Base-by-base conservation (phyloP, 2,797 vertebrate genomes). In the Varecia variegata region DNA sequence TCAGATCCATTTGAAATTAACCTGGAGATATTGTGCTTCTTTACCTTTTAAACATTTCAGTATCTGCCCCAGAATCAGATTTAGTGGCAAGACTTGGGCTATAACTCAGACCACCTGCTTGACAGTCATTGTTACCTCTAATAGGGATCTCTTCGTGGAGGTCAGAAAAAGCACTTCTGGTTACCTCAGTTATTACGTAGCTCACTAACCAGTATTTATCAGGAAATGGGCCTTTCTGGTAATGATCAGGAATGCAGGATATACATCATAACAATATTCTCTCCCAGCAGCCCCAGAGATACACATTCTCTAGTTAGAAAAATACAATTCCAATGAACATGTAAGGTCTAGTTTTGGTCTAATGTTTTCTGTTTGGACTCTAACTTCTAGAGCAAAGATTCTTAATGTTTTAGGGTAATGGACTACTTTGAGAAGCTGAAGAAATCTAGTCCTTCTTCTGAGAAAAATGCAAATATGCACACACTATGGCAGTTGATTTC, bases 371-470 rank as follows among this genome's bases (percentile, higher is more conserved):
- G 52, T 50, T 87, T 73, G 47, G 32, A 30, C 6, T 45, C 43
- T 74, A 77, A 86, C 73, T 92, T 71, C 74, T 86, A 92, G 35
- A 93, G 20, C 32, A 62, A 79, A 89, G 32, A 90, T 47, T 95
- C 23, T 86, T 74, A 89, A 81, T 18, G 10, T 89, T 77, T 92
- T 38, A 87, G 68, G 70, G 20, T 25, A 91, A 60, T 10, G 30
- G 35, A 43, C 14, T 17, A 23, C 67, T 88, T 80, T 81, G 58
- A 92, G 91, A 93, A 80, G 47, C 9, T 65, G 35, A 73, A 58
- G 89, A 90, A 91, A 82, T 35, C 11, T 45, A 52, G n/a, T 47
- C 2, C 32, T 89, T 54, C 54, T 83, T 50, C 54, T 83, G 77
- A 94, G 56, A 62, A 87, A 87, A 88, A 81, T 5, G 10, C 65